These are phyloP conservation scores for Chionodraco myersi DNA, from an alignment of 2,113 vertebrate species.

Conservation along the genomic window DNA sequence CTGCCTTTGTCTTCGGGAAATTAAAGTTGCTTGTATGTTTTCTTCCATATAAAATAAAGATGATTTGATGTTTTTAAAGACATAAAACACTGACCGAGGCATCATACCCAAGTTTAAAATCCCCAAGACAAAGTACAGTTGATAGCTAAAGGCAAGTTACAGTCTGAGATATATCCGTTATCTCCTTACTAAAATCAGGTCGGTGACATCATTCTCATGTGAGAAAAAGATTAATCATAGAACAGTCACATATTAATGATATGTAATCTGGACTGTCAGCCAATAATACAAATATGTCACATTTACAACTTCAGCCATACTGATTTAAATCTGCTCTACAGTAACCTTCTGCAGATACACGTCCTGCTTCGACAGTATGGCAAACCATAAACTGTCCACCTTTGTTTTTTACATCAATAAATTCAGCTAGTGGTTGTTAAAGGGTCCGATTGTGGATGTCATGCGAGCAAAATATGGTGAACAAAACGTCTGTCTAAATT, in stretches of 20 bases:
- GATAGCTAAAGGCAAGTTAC: background rate
- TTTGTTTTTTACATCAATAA: constrained; percentile 46
- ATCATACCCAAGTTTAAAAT: background rate
- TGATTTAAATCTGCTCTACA: constrained; percentile 17
- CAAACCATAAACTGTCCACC: constrained; percentile 26
- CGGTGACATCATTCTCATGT: background rate
- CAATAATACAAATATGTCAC: constrained; percentile 3
- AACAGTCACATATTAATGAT: background rate
- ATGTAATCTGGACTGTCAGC: background rate
- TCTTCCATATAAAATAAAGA: background rate
- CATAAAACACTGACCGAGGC: background rate
- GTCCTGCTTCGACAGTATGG: background rate
- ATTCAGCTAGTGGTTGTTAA: constrained; percentile 6
- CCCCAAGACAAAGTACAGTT: background rate
- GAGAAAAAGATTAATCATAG: background rate
- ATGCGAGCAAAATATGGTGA: too few relatives aligned
- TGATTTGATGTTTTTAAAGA: background rate
- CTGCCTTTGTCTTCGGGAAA: background rate
- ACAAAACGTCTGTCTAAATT: too few relatives aligned
- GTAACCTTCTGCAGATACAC: constrained; percentile 24
- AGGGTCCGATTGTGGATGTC: too few relatives aligned
- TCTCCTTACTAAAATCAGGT: background rate
- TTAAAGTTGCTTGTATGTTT: constrained; percentile 13
- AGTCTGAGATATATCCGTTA: background rate
- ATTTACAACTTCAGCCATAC: constrained; percentile 1